These are phyloP conservation scores for Myodes glareolus DNA, from an alignment of 2,113 vertebrate species.

Conservation along the genomic window DNA sequence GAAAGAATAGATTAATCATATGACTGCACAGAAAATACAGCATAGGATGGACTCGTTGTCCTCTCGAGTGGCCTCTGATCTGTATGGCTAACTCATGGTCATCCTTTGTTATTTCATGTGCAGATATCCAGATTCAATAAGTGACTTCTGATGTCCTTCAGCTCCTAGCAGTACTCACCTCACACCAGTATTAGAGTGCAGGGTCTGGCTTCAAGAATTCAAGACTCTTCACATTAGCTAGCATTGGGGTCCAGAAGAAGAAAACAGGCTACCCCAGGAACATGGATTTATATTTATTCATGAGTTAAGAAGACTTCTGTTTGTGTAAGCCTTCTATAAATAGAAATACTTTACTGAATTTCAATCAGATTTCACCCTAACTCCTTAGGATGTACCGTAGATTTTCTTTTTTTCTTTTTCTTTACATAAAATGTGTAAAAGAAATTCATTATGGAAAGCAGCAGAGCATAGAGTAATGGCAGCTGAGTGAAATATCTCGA, in stretches of 20 bases:
- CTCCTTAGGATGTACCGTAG: background rate
- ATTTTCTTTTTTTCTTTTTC: background rate
- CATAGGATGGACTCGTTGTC: background rate
- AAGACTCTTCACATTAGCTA: background rate
- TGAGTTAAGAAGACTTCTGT: conserved; percentile 38
- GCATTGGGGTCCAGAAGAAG: background rate
- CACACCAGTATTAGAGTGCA: background rate
- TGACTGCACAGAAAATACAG: background rate
- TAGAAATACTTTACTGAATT: conserved; percentile 40
- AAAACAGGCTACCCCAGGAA: background rate
- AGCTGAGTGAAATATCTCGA: background rate
- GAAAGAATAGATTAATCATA: background rate
- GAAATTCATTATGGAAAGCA: conserved; percentile 43
- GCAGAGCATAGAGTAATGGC: background rate
- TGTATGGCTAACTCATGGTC: background rate
- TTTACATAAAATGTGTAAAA: conserved; percentile 43
- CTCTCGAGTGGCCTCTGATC: background rate
- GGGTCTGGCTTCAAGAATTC: background rate
- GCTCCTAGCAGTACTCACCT: background rate
- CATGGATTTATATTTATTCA: conserved; percentile 37
- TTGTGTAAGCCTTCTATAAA: conserved; percentile 54
- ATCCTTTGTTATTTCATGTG: background rate
- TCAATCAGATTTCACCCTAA: conserved; percentile 24
- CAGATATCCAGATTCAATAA: background rate
- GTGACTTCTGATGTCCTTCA: background rate